phyloP scores from a whole-genome alignment of 2,113 vertebrate genomes.

The Todiramphus saurophagus region DNA sequence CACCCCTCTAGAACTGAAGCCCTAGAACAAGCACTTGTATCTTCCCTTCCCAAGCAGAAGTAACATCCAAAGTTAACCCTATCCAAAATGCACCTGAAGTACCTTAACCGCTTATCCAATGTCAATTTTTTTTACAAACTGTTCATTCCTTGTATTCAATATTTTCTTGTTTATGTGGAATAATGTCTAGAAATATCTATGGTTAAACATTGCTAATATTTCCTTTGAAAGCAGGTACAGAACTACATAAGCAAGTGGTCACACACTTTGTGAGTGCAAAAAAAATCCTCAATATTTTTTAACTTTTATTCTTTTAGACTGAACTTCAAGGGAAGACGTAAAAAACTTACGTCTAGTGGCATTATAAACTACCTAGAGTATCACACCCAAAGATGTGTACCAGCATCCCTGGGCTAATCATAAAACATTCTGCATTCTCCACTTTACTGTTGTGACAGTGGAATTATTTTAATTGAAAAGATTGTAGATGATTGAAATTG shows the following conservation, averaged over 20 bases:
- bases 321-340: neutral
- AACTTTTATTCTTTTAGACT: neutral
- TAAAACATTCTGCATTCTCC: neutral
- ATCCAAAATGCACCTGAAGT: neutral
- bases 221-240: neutral
- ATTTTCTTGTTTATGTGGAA: neutral
- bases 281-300: neutral
- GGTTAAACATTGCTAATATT: neutral
- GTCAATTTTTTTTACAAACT: neutral
- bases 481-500: neutral
- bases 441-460: neutral
- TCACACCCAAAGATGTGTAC: neutral
- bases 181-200: neutral
- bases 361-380: neutral
- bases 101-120: neutral
- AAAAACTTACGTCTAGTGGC: neutral
- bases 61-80: neutral
- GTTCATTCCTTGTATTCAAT: neutral
- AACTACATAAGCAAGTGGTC: neutral
- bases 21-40: neutral
- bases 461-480: neutral
- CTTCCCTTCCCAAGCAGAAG: neutral
- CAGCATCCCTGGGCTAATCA: neutral
- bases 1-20: neutral
- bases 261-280: neutral